Conservation (phyloP, 2,797 vertebrate genomes). For the Pampus argenteus region DNA sequence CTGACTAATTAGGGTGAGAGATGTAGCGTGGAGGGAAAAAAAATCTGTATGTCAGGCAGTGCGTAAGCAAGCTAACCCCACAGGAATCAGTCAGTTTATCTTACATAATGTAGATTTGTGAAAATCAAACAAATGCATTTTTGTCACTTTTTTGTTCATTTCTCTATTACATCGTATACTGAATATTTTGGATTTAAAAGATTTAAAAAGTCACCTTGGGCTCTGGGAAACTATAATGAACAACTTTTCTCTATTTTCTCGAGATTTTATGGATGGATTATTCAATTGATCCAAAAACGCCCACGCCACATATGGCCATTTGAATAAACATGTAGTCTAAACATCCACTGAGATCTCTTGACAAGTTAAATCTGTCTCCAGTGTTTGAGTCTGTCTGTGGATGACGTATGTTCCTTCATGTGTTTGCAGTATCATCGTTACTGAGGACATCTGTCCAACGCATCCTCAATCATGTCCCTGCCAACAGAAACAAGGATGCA, state of each 20-base stretch:
- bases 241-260: neutral
- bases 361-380: constrained; percentile 21
- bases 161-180: neutral
- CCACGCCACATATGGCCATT: constrained; percentile 17
- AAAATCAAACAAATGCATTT: neutral
- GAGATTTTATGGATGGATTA: neutral
- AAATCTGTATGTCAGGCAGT: constrained; percentile 15
- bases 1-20: constrained; percentile 68
- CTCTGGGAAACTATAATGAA: neutral
- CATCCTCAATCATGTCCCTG: constrained; percentile 65
- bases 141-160: too few relatives aligned
- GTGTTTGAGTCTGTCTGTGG: neutral
- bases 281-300: neutral
- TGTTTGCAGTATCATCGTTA: constrained; percentile 55
- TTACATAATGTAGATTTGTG: neutral
- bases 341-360: constrained; percentile 22
- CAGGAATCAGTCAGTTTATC: neutral
- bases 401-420: constrained; percentile 47
- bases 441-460: constrained; percentile 62
- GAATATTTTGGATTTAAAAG: neutral
- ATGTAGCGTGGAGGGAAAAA: constrained; percentile 33
- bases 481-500: constrained; percentile 53
- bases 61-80: constrained; percentile 26
- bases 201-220: constrained; percentile 1
- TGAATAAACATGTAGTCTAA: constrained; percentile 16